Evolutionary conservation across 2,797 vertebrate species (phyloP), one percentile per base, ranked within the genome.

Genomic region (Borostomias antarcticus): DNA sequence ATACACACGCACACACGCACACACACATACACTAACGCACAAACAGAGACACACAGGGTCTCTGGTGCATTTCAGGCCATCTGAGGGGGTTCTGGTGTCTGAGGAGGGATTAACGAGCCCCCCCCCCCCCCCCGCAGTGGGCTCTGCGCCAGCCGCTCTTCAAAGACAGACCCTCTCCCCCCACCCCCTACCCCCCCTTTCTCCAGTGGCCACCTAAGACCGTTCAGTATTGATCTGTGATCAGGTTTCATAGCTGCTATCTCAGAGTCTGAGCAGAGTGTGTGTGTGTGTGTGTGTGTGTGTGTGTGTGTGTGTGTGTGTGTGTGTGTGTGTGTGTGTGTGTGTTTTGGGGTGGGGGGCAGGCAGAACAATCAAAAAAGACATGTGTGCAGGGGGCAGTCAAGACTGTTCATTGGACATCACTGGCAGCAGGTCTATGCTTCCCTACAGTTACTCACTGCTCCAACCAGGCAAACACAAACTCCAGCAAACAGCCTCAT

Each of bases 161-260:
- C 54, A 53, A 30, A 53, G 23, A 28, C 4, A 56, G 17, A 17
- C 32, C 29, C 51, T 57, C 56, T 58, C 53, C 63, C 64, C 62
- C 21, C 30, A 45, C 69, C 47, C 4, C 47, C 47, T 21, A 2
- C 35, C 35, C 35, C 13, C 6, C 35, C 35, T 37, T 11, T 11
- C 35, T 37, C 35, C 35, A 67, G 72, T 47, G 13, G 54, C 35
- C 70, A 26, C 35, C 25, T 62, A 77, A 78, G 60, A 80, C 63
- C 73, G 67, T 75, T 75, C 77, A 65, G 4, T 85, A 89, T 88
- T 80, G 86, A 90, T 88, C 76, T 37, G 29, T 80, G 70, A 86
- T 89, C 81, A 35, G 77, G 77, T 90, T 89, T 87, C 84, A 85
- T 77, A 21, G 43, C 28, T 30, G 78, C 61, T 2, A 62, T 77